phyloP scores from a whole-genome alignment of 2,797 vertebrate genomes.

The Apogon hyalosoma region DNA sequence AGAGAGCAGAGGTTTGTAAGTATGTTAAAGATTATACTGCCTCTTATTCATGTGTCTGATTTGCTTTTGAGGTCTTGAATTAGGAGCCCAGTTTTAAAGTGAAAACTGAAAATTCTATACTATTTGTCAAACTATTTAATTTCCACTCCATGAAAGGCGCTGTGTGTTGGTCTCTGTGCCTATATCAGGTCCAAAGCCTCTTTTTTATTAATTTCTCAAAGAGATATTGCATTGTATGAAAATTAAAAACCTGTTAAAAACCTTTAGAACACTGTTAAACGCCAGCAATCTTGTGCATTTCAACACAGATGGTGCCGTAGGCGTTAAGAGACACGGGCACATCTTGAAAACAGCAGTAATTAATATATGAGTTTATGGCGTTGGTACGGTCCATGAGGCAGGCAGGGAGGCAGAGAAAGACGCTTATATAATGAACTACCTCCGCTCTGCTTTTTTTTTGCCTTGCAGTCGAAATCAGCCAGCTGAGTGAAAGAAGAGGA shows the following conservation, averaged over 20 bases:
- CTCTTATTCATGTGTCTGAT: neutral
- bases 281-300: slow-evolving; percentile 10
- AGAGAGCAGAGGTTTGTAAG: slow-evolving; percentile 13
- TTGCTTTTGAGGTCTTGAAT: neutral
- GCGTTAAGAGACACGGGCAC: slow-evolving; percentile 36
- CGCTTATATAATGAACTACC: slow-evolving; percentile 74
- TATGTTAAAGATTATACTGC: slow-evolving; percentile 1
- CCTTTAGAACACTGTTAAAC: slow-evolving; percentile 30
- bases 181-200: slow-evolving; percentile 10
- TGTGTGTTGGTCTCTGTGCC: slow-evolving; percentile 4
- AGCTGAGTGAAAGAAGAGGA: slow-evolving; percentile 76
- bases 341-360: slow-evolving; percentile 76
- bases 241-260: slow-evolving; percentile 40
- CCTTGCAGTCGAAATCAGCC: slow-evolving; percentile 70
- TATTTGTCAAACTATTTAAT: neutral
- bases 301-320: slow-evolving; percentile 40
- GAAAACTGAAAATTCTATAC: neutral
- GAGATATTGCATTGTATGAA: slow-evolving; percentile 28
- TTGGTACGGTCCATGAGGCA: slow-evolving; percentile 54
- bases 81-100: neutral
- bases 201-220: slow-evolving; percentile 8
- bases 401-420: slow-evolving; percentile 61
- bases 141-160: neutral
- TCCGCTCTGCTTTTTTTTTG: slow-evolving; percentile 61
- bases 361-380: slow-evolving; percentile 78